Conservation (phyloP, 2,797 vertebrate species). For the Lutjanus campechanus region DNA sequence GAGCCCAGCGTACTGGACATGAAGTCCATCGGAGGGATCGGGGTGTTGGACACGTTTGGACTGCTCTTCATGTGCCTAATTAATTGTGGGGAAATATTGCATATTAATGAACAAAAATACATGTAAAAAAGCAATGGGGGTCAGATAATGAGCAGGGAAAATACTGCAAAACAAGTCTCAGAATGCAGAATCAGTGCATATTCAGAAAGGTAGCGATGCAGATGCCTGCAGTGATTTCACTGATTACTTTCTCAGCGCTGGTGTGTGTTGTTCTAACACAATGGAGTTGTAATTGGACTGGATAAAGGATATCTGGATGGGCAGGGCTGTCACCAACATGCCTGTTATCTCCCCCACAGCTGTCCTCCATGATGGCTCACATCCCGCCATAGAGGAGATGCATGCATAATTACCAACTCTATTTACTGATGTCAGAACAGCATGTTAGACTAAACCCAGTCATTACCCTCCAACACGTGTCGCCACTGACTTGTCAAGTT, state of each 20-base stretch:
- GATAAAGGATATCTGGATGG: slow-evolving; percentile 81
- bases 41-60: slow-evolving; percentile 89
- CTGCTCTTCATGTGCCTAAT: slow-evolving; percentile 95
- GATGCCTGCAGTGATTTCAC: slow-evolving; percentile 73
- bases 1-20: slow-evolving; percentile 92
- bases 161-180: slow-evolving; percentile 38
- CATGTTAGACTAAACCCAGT: slow-evolving; percentile 80
- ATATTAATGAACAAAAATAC: slow-evolving; percentile 42
- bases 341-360: slow-evolving; percentile 84
- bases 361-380: slow-evolving; percentile 83
- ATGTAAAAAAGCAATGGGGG: slow-evolving; percentile 17
- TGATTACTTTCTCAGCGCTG: slow-evolving; percentile 76
- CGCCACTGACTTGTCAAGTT: slow-evolving; percentile 76
- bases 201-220: slow-evolving; percentile 54
- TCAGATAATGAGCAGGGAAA: slow-evolving; percentile 31
- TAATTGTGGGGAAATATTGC: slow-evolving; percentile 53
- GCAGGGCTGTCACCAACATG: slow-evolving; percentile 83
- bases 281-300: slow-evolving; percentile 85
- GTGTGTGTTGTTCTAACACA: slow-evolving; percentile 78
- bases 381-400: slow-evolving; percentile 76
- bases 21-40: slow-evolving; percentile 91
- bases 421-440: slow-evolving; percentile 81
- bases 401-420: slow-evolving; percentile 84
- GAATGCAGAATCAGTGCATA: slow-evolving; percentile 53
- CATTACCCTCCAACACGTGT: slow-evolving; percentile 79